A percentile compares a stretch with the other conserved stretches of the same genome.
These are phyloP conservation scores for Arenaria interpres DNA, from an alignment of 2,113 vertebrate species.

Conservation along the genomic window DNA sequence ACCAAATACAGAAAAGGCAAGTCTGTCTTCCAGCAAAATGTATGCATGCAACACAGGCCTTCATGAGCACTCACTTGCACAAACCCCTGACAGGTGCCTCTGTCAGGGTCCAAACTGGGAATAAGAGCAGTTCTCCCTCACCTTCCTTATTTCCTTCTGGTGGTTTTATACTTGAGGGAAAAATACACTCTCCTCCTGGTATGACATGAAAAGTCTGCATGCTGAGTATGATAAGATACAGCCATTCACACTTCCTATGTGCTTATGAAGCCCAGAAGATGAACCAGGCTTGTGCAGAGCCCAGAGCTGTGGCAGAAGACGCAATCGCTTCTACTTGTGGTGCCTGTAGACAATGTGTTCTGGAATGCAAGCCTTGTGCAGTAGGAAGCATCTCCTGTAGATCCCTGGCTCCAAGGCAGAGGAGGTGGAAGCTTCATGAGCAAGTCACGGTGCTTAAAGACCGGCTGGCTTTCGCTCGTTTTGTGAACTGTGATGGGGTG, in stretches of 20 bases:
- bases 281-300: not conserved
- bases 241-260: not conserved
- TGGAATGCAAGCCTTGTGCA: not conserved
- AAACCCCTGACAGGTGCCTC: not conserved
- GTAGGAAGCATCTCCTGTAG: not conserved
- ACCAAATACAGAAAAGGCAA: conserved; percentile 91
- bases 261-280: not conserved
- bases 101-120: not conserved
- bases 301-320: not conserved
- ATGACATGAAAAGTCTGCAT: not conserved
- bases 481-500: not conserved
- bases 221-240: not conserved
- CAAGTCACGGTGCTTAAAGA: not conserved
- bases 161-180: not conserved
- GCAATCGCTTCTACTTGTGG: not conserved
- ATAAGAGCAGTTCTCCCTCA: not conserved
- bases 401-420: not conserved
- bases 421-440: not conserved
- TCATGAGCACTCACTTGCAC: not conserved
- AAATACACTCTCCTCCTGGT: not conserved
- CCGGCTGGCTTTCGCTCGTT: not conserved
- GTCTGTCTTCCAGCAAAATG: not conserved
- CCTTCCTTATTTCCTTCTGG: not conserved
- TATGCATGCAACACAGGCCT: not conserved
- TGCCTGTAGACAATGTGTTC: not conserved